A percentile compares a stretch with the other conserved stretches of the same genome.
Evolutionary conservation across 2,797 vertebrate species (phyloP).

Genomic region (Gouania willdenowi): DNA sequence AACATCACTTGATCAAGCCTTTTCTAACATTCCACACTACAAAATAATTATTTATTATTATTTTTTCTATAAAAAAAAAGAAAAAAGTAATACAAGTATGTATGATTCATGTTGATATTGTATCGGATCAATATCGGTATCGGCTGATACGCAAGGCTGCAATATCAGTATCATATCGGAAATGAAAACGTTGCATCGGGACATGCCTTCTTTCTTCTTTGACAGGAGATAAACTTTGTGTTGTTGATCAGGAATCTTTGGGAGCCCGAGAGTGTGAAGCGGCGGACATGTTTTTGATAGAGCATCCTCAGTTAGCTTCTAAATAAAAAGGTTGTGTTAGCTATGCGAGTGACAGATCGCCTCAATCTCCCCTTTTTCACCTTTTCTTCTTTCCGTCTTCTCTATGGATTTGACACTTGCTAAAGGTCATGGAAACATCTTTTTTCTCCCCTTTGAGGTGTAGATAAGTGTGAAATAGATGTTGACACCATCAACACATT

Average conservation of each 20-base stretch:
- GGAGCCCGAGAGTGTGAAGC: slow-evolving; percentile 25
- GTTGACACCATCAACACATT: slow-evolving; percentile 72
- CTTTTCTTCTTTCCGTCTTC: slow-evolving; percentile 43
- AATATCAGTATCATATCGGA: too few relatives aligned
- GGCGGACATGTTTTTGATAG: slow-evolving; percentile 46
- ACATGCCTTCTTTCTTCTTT: neutral
- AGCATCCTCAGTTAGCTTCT: slow-evolving; percentile 39
- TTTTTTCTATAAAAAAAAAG: too few relatives aligned
- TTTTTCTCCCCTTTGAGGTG: slow-evolving; percentile 65
- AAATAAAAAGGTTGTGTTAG: slow-evolving; percentile 63
- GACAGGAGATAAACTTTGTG: slow-evolving; percentile 26
- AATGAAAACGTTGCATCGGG: too few relatives aligned
- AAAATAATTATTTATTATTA: too few relatives aligned
- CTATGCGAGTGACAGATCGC: slow-evolving; percentile 41
- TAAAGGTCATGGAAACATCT: slow-evolving; percentile 72
- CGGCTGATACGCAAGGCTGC: too few relatives aligned
- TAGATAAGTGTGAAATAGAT: slow-evolving; percentile 76
- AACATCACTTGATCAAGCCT: too few relatives aligned
- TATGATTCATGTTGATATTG: too few relatives aligned
- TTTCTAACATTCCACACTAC: too few relatives aligned
- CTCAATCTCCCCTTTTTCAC: slow-evolving; percentile 17
- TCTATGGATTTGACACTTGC: slow-evolving; percentile 64
- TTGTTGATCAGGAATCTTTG: slow-evolving; percentile 10
- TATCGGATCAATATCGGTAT: too few relatives aligned
- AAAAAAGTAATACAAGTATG: too few relatives aligned